phyloP scores from a whole-genome alignment of 2,888 invertebrate genomes.

The Allolobophora icterica region DNA sequence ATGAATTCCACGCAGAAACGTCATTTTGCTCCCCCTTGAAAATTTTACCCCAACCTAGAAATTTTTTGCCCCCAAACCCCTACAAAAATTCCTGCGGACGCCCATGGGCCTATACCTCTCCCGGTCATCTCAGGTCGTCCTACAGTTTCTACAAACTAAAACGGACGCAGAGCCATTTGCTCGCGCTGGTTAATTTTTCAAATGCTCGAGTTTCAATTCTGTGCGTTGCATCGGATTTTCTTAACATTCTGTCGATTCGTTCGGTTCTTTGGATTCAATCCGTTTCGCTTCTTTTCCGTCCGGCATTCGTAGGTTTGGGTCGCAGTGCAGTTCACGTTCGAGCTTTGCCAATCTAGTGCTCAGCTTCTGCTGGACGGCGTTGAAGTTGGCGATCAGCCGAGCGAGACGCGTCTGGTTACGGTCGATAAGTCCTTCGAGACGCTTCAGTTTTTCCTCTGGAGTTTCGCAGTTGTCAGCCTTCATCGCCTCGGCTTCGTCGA shows the following conservation, averaged over 20 bases:
- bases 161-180: neutral
- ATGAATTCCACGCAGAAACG: too few species aligned
- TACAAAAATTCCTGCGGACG: too few species aligned
- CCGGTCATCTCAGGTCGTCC: neutral
- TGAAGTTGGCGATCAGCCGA: slow-evolving; percentile 80
- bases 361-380: slow-evolving; percentile 83
- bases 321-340: slow-evolving; percentile 51
- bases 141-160: too few species aligned
- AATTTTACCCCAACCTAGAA: too few species aligned
- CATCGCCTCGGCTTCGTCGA: slow-evolving; percentile 67
- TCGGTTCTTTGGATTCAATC: neutral
- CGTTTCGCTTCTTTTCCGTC: neutral
- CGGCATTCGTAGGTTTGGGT: neutral
- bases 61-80: too few species aligned
- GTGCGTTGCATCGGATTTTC: neutral
- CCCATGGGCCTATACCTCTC: neutral
- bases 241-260: neutral
- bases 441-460: slow-evolving; percentile 72
- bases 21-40: too few species aligned
- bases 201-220: neutral
- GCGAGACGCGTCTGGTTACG: slow-evolving; percentile 80
- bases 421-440: slow-evolving; percentile 58
- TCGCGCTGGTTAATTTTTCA: neutral
- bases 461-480: slow-evolving; percentile 63
- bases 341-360: slow-evolving; percentile 75